Evolutionary conservation across 2,797 vertebrate genomes (phyloP).

Genomic region (Ctenochaetus hawaiiensis): DNA sequence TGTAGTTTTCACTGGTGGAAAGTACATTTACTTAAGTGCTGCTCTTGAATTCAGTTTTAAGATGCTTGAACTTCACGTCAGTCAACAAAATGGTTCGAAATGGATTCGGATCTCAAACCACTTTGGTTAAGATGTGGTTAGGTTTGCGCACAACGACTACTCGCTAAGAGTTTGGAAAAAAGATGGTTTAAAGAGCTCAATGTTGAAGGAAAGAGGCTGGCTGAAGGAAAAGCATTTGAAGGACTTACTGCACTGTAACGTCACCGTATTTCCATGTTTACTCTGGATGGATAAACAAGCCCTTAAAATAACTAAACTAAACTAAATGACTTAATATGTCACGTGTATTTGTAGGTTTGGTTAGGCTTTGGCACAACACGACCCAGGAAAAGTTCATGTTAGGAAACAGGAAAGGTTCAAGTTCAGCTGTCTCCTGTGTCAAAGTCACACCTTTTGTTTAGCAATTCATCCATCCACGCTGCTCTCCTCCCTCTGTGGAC

Average conservation of each 20-base stretch:
- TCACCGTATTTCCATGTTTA: background rate
- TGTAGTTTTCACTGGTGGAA: no score
- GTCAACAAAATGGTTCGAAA: background rate
- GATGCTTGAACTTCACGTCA: background rate
- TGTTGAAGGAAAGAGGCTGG: no score
- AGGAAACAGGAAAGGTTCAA: background rate
- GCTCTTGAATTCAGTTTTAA: background rate
- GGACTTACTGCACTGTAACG: background rate
- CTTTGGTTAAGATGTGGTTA: background rate
- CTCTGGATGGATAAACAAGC: background rate
- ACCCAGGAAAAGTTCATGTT: background rate
- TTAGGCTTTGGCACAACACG: background rate
- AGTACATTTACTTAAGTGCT: background rate
- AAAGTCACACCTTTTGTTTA: background rate
- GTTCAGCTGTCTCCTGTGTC: background rate
- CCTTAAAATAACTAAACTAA: background rate
- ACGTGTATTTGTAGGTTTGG: background rate
- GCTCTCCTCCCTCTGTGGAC: background rate
- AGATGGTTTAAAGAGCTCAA: no score
- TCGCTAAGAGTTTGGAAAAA: no score
- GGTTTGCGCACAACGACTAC: background rate
- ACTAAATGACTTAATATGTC: no score
- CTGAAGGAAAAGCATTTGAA: no score
- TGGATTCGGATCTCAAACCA: background rate
- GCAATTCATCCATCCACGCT: background rate